phyloP scores from a whole-genome alignment of 1,140 invertebrate species.

The Sitodiplosis mosellana region DNA sequence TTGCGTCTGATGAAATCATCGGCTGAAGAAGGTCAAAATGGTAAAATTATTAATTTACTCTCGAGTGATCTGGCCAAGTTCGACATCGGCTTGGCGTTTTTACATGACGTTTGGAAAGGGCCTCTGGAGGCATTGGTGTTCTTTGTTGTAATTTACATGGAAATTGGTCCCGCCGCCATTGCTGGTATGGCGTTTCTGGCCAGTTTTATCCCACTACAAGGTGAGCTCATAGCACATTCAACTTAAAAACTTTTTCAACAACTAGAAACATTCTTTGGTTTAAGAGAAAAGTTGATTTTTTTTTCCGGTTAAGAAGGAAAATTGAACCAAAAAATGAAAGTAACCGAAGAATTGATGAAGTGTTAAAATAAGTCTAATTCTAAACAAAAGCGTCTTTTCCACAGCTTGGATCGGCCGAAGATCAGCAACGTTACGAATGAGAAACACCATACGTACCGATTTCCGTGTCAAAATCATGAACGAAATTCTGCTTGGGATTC shows the following conservation, averaged over 20 bases:
- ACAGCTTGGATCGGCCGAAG: slow-evolving; percentile 17
- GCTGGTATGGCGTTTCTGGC: slow-evolving; percentile 62
- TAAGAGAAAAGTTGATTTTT: too few species aligned
- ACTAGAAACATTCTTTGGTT: too few species aligned
- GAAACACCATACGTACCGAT: slow-evolving; percentile 54
- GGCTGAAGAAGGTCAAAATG: slow-evolving; percentile 59
- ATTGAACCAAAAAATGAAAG: too few species aligned
- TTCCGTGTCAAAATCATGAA: slow-evolving; percentile 67
- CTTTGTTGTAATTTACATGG: slow-evolving; percentile 52
- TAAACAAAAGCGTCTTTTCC: too few species aligned
- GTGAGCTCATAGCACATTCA: background rate
- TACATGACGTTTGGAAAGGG: slow-evolving; percentile 51
- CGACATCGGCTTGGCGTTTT: slow-evolving; percentile 41
- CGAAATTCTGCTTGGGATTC: slow-evolving; percentile 55
- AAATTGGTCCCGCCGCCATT: slow-evolving; percentile 51
- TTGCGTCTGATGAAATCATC: slow-evolving; percentile 39
- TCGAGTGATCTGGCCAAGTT: slow-evolving; percentile 68
- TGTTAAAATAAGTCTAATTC: too few species aligned
- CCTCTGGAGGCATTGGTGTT: slow-evolving; percentile 61
- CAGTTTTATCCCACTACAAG: slow-evolving; percentile 68
- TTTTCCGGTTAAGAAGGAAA: too few species aligned
- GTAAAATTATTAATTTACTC: slow-evolving; percentile 72
- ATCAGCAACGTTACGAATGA: slow-evolving; percentile 31
- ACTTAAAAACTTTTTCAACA: too few species aligned
- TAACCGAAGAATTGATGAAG: too few species aligned